Evolutionary conservation across 1,140 invertebrate genomes (phyloP).

Genomic region (Vanessa tameamea): DNA sequence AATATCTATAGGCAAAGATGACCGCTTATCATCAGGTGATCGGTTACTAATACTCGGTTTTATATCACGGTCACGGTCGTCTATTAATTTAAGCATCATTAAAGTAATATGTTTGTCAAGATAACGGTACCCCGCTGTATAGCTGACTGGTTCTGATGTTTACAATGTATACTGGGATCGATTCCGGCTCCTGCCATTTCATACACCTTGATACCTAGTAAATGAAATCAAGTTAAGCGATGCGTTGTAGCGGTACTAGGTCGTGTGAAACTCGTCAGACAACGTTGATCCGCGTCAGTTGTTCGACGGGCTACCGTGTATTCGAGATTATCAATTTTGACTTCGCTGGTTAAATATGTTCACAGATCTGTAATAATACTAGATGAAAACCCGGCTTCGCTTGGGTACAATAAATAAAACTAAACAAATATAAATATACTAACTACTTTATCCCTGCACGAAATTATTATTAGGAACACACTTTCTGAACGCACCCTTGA

Average conservation of each 20-base stretch:
- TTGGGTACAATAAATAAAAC: no score
- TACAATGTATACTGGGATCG: neutral
- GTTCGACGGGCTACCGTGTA: neutral
- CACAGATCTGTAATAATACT: no score
- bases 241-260: neutral
- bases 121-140: neutral
- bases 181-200: neutral
- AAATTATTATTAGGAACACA: no score
- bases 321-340: neutral
- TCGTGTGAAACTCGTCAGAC: neutral
- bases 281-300: neutral
- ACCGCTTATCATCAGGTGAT: neutral
- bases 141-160: neutral
- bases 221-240: slow-evolving; percentile 8
- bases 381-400: no score
- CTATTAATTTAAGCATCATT: neutral
- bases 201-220: neutral
- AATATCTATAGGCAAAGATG: no score
- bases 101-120: neutral
- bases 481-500: no score
- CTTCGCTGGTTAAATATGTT: no score
- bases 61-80: neutral
- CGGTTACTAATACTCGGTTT: neutral
- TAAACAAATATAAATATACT: no score
- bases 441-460: no score